Evolutionary conservation across 2,888 invertebrate species (phyloP).

Genomic region (Zeuzera pyrina): DNA sequence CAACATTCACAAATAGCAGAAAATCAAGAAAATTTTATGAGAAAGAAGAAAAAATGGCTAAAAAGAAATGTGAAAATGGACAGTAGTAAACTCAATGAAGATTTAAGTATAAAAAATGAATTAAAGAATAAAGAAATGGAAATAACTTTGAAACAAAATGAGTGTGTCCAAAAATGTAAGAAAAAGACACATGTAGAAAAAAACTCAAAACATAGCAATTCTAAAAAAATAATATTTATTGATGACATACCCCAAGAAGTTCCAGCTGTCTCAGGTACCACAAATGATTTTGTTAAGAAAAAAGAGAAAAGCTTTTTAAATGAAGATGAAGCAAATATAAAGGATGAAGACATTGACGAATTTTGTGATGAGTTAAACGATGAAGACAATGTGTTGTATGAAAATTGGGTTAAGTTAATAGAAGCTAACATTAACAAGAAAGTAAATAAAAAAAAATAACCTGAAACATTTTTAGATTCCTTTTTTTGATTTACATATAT

Average conservation of each 20-base stretch:
- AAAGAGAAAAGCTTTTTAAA: conserved; percentile 19
- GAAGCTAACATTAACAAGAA: conserved; percentile 45
- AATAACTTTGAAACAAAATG: not conserved
- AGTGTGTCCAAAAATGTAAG: not conserved
- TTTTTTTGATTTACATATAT: too few species aligned
- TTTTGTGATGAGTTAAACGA: conserved; percentile 56
- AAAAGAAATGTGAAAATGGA: too few species aligned
- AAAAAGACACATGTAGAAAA: not conserved
- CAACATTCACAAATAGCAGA: too few species aligned
- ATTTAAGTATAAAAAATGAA: not conserved
- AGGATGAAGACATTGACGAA: conserved; percentile 59
- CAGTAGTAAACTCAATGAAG: not conserved
- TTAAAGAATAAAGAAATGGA: not conserved
- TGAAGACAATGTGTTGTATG: conserved; percentile 53
- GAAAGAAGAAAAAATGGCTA: not conserved
- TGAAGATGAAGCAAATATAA: conserved; percentile 40
- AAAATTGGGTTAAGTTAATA: conserved; percentile 55
- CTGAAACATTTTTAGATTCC: too few species aligned
- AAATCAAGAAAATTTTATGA: not conserved
- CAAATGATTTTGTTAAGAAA: too few species aligned
- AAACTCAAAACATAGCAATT: too few species aligned
- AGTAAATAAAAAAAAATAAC: conserved; percentile 36
- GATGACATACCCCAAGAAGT: too few species aligned
- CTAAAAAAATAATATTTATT: too few species aligned
- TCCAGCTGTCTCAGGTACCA: conserved; percentile 4